These are phyloP conservation scores for Acleris cristana DNA, from an alignment of 2,888 invertebrate species.

Conservation along the genomic window DNA sequence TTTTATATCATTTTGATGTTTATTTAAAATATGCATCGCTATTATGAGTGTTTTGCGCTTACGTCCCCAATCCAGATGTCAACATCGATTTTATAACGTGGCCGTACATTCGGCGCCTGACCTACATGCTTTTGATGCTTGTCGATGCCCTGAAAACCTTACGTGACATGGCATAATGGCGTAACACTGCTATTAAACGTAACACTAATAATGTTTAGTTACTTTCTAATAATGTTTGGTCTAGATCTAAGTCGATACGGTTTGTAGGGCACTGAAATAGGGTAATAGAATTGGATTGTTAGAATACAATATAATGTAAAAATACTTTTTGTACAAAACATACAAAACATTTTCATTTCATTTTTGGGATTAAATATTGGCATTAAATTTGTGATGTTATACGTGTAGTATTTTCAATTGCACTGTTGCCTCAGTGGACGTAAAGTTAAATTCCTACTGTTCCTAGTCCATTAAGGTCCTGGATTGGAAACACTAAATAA, in stretches of 20 bases:
- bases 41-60: background rate
- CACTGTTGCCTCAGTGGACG: too few species aligned
- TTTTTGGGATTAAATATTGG: too few species aligned
- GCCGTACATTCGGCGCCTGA: slow-evolving; percentile 46
- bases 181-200: slow-evolving; percentile 10
- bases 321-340: background rate
- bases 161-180: slow-evolving; percentile 57
- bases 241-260: slow-evolving; percentile 33
- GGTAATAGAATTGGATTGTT: slow-evolving; percentile 37
- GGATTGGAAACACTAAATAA: too few species aligned
- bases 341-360: too few species aligned
- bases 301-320: background rate
- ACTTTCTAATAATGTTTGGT: slow-evolving; percentile 10
- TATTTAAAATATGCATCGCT: background rate
- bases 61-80: slow-evolving; percentile 33
- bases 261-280: slow-evolving; percentile 37
- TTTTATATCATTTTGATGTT: slow-evolving; percentile 18
- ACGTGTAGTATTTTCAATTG: too few species aligned
- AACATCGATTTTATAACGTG: slow-evolving; percentile 31
- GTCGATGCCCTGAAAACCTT: slow-evolving; percentile 60
- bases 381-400: too few species aligned
- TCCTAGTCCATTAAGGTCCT: too few species aligned
- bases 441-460: too few species aligned
- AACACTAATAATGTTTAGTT: slow-evolving; percentile 25
- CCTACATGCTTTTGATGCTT: slow-evolving; percentile 54